Base-by-base conservation (phyloP, 2,888 invertebrate genomes). In the Drosophila gaucha region DNA sequence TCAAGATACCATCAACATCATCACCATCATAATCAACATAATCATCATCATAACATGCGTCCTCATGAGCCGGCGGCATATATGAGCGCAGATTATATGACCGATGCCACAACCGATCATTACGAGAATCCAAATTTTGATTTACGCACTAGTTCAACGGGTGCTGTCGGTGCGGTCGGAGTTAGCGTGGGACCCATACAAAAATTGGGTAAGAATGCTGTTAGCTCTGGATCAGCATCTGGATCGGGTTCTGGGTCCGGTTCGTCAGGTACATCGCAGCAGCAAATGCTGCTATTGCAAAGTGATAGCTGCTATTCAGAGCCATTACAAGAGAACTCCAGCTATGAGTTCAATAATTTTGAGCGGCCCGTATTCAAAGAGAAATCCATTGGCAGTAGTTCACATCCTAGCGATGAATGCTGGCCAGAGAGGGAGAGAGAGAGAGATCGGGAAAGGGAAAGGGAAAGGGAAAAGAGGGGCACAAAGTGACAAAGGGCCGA, bases 301-400 rank as follows among this genome's bases (percentile, higher is more conserved):
- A 86, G 74, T 49, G 92, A 92, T 49, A 90, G 90, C 59, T 92
- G 92, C 52, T 92, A 92, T 70, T 92, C 92, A 0, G 92, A 92
- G 54, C 92, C 92, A 10, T 69, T 91, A 38, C 85, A 90, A 50
- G 85, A 86, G 56, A 80, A 77, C 18, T 78, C 79, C 0, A 89
- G 80, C 35, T 92, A 89, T 68, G 91, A 92, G 39, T 94, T 94
- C 74, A 94, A 94, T 44, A 93, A 93, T 68, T 93, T 94, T 70
- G 95, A 95, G 74, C 92, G 95, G 33, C 94, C 94, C 2, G 92
- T 93, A 58, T 93, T 93, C 67, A 82, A 79, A 8, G 79, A 69
- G 1, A 68, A 73, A 39, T 65, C 64, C 3, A 63, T 62, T 38
- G 56, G 51, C 38, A 43, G 28, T 33, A 74, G 62, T 14, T 60